These are phyloP conservation scores for Unio pictorum DNA, from an alignment of 2,888 invertebrate species.

Conservation along the genomic window DNA sequence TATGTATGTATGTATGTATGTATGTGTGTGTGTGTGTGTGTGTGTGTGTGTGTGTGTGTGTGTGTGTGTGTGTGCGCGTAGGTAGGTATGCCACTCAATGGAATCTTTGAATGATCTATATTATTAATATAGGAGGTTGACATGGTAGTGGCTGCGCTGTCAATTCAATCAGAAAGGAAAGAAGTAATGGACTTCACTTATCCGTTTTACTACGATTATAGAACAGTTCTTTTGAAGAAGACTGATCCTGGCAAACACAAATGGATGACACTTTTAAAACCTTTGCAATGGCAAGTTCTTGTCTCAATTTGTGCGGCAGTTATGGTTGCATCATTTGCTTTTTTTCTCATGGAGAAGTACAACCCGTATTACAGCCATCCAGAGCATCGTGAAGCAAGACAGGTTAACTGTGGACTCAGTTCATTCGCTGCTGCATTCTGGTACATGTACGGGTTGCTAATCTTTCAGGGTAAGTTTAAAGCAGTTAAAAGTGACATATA, in stretches of 20 bases:
- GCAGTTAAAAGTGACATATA: too few species aligned
- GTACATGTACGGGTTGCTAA: slow-evolving; percentile 10
- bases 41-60: too few species aligned
- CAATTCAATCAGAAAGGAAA: slow-evolving; percentile 91
- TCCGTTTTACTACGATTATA: slow-evolving; percentile 75
- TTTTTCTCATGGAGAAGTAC: slow-evolving; percentile 26
- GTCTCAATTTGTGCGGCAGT: slow-evolving; percentile 25
- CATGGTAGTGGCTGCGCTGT: slow-evolving; percentile 84
- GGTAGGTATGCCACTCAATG: too few species aligned
- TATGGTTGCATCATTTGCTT: slow-evolving; percentile 15
- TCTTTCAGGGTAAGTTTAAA: slow-evolving; percentile 11
- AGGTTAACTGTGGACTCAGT: slow-evolving; percentile 1
- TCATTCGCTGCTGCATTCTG: slow-evolving; percentile 65
- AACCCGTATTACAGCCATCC: slow-evolving; percentile 20
- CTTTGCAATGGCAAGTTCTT: slow-evolving; percentile 37
- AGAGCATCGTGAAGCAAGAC: background rate
- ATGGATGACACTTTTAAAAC: slow-evolving; percentile 39
- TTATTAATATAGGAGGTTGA: slow-evolving; percentile 81
- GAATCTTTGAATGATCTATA: too few species aligned
- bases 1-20: too few species aligned
- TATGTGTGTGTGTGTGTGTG: too few species aligned
- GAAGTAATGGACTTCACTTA: slow-evolving; percentile 92
- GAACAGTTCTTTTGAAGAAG: slow-evolving; percentile 37
- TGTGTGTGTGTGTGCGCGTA: too few species aligned
- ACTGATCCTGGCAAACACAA: slow-evolving; percentile 31